Conservation (phyloP, 1,140 invertebrate genomes). For the Amphibalanus amphitrite region DNA sequence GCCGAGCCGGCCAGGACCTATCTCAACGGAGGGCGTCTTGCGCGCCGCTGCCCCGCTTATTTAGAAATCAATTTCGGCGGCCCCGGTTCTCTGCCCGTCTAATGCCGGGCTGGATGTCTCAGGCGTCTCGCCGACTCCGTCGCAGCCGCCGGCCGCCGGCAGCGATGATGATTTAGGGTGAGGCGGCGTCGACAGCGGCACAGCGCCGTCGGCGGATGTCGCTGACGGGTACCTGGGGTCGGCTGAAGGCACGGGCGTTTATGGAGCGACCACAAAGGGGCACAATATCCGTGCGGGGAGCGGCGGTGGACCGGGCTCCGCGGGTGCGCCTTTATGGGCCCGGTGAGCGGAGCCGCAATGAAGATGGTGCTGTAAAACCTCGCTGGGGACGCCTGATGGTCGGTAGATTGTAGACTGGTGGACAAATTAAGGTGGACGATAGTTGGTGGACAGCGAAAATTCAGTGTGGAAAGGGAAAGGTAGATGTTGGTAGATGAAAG, state of each 20-base stretch:
- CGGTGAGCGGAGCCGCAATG: neutral
- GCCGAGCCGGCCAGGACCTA: neutral
- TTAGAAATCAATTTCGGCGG: neutral
- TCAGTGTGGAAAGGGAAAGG: too few relatives aligned
- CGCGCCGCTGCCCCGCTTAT: neutral
- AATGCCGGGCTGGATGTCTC: neutral
- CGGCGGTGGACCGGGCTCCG: neutral
- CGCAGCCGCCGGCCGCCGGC: too few relatives aligned
- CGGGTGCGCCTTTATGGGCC: neutral
- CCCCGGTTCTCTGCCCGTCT: neutral
- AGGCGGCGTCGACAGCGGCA: neutral
- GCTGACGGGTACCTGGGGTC: neutral
- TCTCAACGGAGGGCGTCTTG: neutral
- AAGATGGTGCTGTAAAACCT: neutral
- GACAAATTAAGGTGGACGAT: too few relatives aligned
- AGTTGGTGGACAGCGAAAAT: too few relatives aligned
- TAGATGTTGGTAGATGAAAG: too few relatives aligned
- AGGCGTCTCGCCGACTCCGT: too few relatives aligned
- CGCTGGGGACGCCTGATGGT: too few relatives aligned
- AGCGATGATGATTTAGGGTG: neutral
- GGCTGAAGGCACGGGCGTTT: neutral
- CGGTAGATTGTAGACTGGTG: neutral
- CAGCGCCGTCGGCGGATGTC: too few relatives aligned
- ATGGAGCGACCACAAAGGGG: neutral
- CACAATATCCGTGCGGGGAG: neutral